Percentiles rank a stretch among this genome's conserved stretches.
These are phyloP conservation scores for Myopa tessellatipennis DNA, from an alignment of 2,888 invertebrate genomes.

Conservation along the genomic window DNA sequence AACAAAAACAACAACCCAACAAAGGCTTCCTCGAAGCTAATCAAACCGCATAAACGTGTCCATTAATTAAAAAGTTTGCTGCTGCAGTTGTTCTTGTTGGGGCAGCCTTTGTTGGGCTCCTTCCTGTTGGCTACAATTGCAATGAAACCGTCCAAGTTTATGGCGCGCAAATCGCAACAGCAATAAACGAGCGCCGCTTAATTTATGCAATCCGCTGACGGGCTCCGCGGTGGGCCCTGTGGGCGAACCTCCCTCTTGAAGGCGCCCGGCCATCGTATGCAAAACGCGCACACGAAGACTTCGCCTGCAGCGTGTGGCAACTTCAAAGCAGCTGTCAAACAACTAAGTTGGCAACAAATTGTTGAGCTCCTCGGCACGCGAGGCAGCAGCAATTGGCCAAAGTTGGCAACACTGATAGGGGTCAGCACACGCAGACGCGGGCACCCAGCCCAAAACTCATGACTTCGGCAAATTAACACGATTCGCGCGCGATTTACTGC, in stretches of 20 bases:
- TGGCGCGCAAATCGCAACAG: constrained; percentile 27
- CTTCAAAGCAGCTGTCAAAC: constrained; percentile 23
- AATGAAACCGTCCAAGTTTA: constrained; percentile 29
- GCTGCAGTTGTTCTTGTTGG: not conserved
- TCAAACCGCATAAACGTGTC: constrained; percentile 46
- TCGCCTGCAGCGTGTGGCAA: not conserved
- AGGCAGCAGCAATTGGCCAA: constrained; percentile 8
- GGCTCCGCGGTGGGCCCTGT: not conserved
- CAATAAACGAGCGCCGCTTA: constrained; percentile 29
- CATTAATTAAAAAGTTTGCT: constrained; percentile 46
- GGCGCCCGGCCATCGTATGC: not conserved
- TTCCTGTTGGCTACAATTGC: constrained; percentile 26
- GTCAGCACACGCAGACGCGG: not conserved
- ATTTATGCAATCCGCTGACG: constrained; percentile 33
- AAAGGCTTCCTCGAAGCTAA: constrained; percentile 42
- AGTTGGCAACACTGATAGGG: not conserved
- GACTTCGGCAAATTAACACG: constrained; percentile 52
- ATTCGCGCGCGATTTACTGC: constrained; percentile 43
- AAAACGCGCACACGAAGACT: not conserved
- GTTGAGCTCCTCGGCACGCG: constrained; percentile 8
- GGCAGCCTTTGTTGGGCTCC: not conserved
- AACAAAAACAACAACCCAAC: not conserved
- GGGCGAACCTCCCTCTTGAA: not conserved
- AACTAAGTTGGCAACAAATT: constrained; percentile 31
- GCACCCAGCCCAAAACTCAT: constrained; percentile 37